Percentiles rank a stretch among this genome's conserved stretches.
Evolutionary conservation across 1,140 invertebrate species (phyloP).

Genomic region (Spodoptera frugiperda): DNA sequence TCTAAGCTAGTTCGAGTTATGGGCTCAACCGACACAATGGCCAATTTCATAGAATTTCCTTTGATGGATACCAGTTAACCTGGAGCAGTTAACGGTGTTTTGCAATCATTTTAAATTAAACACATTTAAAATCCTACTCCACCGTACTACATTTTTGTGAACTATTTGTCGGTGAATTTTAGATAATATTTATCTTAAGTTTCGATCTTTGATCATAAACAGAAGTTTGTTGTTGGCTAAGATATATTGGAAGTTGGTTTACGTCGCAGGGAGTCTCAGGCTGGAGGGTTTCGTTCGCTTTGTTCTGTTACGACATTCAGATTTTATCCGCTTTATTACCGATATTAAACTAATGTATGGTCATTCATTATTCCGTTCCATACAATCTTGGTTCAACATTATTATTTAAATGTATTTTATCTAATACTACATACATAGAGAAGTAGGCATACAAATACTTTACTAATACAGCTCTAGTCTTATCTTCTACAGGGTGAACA

Average conservation of each 20-base stretch:
- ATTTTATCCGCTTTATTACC: background rate
- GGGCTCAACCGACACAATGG: conserved; percentile 78
- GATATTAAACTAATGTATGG: too few relatives aligned
- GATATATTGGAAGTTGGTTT: conserved; percentile 6
- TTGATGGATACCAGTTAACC: conserved; percentile 63
- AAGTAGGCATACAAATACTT: background rate
- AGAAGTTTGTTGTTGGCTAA: conserved; percentile 13
- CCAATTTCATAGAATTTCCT: conserved; percentile 78
- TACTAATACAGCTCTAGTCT: background rate
- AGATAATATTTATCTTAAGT: conserved; percentile 1
- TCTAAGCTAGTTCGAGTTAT: conserved; percentile 72
- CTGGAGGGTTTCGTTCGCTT: background rate
- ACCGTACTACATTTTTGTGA: background rate
- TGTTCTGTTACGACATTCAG: background rate
- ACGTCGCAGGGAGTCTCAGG: background rate
- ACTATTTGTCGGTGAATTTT: background rate
- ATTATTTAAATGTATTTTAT: too few relatives aligned
- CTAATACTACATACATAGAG: background rate
- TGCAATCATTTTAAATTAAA: conserved; percentile 55
- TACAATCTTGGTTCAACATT: too few relatives aligned
- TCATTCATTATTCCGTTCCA: too few relatives aligned
- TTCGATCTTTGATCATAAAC: background rate
- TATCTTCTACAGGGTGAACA: conserved; percentile 27
- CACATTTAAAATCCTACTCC: conserved; percentile 23
- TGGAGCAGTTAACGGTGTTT: conserved; percentile 58